Evolutionary conservation across 1,140 invertebrate genomes (phyloP), one percentile per base, ranked within the genome.

Genomic region (Daktulosphaira vitifoliae): DNA sequence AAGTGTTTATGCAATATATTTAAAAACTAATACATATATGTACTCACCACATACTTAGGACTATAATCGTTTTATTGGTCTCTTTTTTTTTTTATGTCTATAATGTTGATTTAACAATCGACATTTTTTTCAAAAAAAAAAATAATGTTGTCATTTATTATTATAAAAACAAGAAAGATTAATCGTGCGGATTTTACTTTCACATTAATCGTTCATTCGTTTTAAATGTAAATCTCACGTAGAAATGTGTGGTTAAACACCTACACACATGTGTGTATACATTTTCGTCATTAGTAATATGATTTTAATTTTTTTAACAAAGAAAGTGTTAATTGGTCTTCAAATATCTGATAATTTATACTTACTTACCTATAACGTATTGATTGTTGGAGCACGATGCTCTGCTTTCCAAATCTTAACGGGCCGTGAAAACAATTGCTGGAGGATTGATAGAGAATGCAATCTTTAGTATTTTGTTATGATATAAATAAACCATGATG

Each of bases 371-470:
- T n/a, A n/a, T n/a, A n/a, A n/a, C n/a, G 25, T 62, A 62, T 46
- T 23, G 42, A 39, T 56, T 33, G 29, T 33, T 33, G 29, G 29
- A 5, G 29, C n/a, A 62, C 42, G 42, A 0, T 16, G 25, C 56
- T 62, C 42, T 62, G 56, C 56, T 62, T 62, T 62, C 56, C 39
- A 62, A 62, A 62, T 44, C 2, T n/a, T 16, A 62, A 16, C 16
- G 38, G 26, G 25, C 56, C 18, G 42, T 62, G 26, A 48, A 62
- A 22, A 0, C 5, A 44, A 44, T 15, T n/a, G 42, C 9, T 29
- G 44, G 29, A 62, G 18, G 29, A 44, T 13, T 33, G 44, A 25
- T 46, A 22, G 25, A 1, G 16, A 38, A 20, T 18, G 18, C 39
- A 15, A n/a, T n/a, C n/a, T n/a, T 16, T 16, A 29, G 18, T 13